Evolutionary conservation across 2,888 invertebrate genomes (phyloP).

Genomic region (Rhyacophila evoluta): DNA sequence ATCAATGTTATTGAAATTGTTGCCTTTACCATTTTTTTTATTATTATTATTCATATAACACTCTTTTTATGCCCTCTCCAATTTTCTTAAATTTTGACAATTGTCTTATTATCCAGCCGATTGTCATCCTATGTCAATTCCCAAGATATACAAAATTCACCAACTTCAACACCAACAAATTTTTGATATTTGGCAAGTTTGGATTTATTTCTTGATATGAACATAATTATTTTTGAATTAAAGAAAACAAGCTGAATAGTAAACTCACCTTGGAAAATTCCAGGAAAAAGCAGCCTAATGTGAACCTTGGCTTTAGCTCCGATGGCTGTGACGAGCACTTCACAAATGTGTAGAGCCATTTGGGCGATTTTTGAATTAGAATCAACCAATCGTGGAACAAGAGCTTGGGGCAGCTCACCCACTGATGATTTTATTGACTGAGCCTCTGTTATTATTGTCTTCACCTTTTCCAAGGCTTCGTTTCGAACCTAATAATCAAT

Average conservation of each 20-base stretch:
- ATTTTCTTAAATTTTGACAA: too few relatives aligned
- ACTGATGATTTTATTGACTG: conserved; percentile 86
- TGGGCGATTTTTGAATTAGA: conserved; percentile 94
- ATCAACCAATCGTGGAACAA: conserved; percentile 84
- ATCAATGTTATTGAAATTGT: too few relatives aligned
- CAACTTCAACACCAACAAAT: too few relatives aligned
- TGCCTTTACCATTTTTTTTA: too few relatives aligned
- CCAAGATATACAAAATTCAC: too few relatives aligned
- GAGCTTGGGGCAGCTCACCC: conserved; percentile 85
- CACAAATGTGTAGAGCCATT: conserved; percentile 85
- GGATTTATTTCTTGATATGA: background rate
- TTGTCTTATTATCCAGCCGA: too few relatives aligned
- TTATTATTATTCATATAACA: too few relatives aligned
- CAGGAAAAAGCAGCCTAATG: conserved; percentile 85
- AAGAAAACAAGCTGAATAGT: background rate
- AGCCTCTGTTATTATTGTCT: conserved; percentile 78
- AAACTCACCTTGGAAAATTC: conserved; percentile 82
- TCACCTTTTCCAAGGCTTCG: conserved; percentile 81
- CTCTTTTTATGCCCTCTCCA: too few relatives aligned
- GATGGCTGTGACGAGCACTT: conserved; percentile 84
- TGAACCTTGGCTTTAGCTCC: conserved; percentile 85
- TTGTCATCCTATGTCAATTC: too few relatives aligned
- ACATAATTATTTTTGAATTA: background rate
- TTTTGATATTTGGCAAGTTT: background rate
- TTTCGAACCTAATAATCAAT: conserved; percentile 70